Evolutionary conservation across 2,888 invertebrate genomes (phyloP).

Genomic region (Pseudanteris insignis): DNA sequence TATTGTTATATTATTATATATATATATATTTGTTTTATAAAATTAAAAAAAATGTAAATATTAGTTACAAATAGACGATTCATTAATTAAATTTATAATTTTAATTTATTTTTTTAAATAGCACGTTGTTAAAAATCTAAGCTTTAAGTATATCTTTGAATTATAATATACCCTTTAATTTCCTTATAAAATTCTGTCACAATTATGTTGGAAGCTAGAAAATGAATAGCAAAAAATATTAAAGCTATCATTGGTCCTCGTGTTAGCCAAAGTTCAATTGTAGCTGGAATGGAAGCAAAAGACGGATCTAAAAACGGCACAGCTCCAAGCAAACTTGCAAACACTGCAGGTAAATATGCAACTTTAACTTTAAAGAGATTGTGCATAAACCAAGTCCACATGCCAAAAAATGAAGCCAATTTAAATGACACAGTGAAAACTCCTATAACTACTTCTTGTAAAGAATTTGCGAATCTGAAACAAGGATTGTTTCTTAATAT

Average conservation of each 20-base stretch:
- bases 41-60: too few species aligned
- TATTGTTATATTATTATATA: too few species aligned
- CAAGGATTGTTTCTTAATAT: too few species aligned
- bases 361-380: slow-evolving; percentile 93
- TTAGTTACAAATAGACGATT: too few species aligned
- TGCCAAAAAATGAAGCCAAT: slow-evolving; percentile 95
- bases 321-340: slow-evolving; percentile 93
- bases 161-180: slow-evolving; percentile 96
- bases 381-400: slow-evolving; percentile 98
- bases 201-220: slow-evolving; percentile 90
- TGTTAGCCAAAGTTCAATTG: slow-evolving; percentile 93
- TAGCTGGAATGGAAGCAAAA: slow-evolving; percentile 93
- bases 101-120: too few species aligned
- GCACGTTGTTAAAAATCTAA: too few species aligned
- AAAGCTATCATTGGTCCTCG: slow-evolving; percentile 87
- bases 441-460: slow-evolving; percentile 89
- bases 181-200: slow-evolving; percentile 97
- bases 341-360: slow-evolving; percentile 93
- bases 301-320: slow-evolving; percentile 97
- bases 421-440: slow-evolving; percentile 97
- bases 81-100: too few species aligned
- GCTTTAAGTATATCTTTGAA: too few species aligned
- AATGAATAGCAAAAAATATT: slow-evolving; percentile 82
- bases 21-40: too few species aligned
- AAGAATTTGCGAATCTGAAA: slow-evolving; percentile 78